These are phyloP conservation scores for Knipowitschia caucasica DNA, from an alignment of 2,797 vertebrate genomes.

Conservation along the genomic window DNA sequence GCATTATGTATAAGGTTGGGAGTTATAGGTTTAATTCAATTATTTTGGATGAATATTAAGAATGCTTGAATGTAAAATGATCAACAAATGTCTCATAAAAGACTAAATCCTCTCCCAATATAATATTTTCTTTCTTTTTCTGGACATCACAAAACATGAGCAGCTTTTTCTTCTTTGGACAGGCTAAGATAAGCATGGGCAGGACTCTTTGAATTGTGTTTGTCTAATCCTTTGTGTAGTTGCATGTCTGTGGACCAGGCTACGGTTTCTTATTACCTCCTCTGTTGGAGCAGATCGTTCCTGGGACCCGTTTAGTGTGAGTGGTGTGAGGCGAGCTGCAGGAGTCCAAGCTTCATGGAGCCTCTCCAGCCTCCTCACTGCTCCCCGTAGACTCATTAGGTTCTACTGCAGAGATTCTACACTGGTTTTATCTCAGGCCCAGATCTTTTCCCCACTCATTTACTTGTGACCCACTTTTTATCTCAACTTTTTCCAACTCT, in stretches of 20 bases:
- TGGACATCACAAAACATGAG: neutral
- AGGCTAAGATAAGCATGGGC: neutral
- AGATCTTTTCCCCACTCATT: slow-evolving; percentile 3
- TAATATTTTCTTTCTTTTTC: neutral
- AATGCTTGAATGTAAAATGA: too few species aligned
- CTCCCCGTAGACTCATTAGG: slow-evolving; percentile 3
- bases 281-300: neutral
- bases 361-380: neutral
- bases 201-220: neutral
- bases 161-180: neutral
- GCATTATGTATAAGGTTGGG: too few species aligned
- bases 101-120: too few species aligned
- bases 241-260: neutral
- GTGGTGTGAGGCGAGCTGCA: neutral
- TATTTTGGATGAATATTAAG: too few species aligned
- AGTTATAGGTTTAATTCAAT: too few species aligned
- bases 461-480: slow-evolving; percentile 5
- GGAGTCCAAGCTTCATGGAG: slow-evolving; percentile 1
- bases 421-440: slow-evolving; percentile 4
- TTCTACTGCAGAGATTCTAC: neutral
- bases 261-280: neutral
- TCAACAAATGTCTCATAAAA: too few species aligned
- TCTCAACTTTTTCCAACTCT: slow-evolving; percentile 1
- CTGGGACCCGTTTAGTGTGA: neutral
- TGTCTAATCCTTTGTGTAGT: neutral